phyloP scores from a whole-genome alignment of 2,888 invertebrate species.

The Thalpophila matura region DNA sequence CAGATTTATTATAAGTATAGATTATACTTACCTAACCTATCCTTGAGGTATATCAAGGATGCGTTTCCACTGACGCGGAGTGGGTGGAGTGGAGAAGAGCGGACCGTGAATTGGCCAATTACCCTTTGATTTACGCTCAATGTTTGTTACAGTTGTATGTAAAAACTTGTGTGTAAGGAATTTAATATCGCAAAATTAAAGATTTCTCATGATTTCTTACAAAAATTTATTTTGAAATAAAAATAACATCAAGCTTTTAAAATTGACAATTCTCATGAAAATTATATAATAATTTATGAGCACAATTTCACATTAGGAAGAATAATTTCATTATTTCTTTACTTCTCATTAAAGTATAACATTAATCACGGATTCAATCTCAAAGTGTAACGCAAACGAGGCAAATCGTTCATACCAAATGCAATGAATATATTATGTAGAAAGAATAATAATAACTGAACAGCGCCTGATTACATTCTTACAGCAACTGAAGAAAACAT shows the following conservation, averaged over 20 bases:
- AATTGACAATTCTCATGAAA: conserved; percentile 88
- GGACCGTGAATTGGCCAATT: too few relatives aligned
- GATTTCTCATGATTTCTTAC: conserved; percentile 71
- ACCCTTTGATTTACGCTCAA: too few relatives aligned
- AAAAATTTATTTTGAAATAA: conserved; percentile 89
- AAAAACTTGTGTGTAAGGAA: too few relatives aligned
- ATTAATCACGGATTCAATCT: conserved; percentile 74
- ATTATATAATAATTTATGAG: conserved; percentile 87
- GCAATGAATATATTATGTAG: conserved; percentile 43
- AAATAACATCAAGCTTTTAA: conserved; percentile 89
- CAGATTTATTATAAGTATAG: too few relatives aligned
- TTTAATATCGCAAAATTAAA: conserved; percentile 43
- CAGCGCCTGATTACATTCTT: conserved; percentile 52
- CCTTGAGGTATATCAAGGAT: too few relatives aligned
- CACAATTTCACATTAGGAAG: conserved; percentile 86
- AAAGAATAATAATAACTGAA: conserved; percentile 44
- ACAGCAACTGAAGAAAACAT: conserved; percentile 39
- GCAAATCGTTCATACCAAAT: conserved; percentile 46
- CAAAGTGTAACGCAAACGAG: conserved; percentile 66
- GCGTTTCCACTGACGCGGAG: too few relatives aligned
- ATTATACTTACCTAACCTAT: too few relatives aligned
- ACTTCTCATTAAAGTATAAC: conserved; percentile 72
- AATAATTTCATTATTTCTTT: conserved; percentile 75
- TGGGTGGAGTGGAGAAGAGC: too few relatives aligned
- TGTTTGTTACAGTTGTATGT: too few relatives aligned